phyloP scores from a whole-genome alignment of 2,113 vertebrate species.

The Ariopsis seemanni region DNA sequence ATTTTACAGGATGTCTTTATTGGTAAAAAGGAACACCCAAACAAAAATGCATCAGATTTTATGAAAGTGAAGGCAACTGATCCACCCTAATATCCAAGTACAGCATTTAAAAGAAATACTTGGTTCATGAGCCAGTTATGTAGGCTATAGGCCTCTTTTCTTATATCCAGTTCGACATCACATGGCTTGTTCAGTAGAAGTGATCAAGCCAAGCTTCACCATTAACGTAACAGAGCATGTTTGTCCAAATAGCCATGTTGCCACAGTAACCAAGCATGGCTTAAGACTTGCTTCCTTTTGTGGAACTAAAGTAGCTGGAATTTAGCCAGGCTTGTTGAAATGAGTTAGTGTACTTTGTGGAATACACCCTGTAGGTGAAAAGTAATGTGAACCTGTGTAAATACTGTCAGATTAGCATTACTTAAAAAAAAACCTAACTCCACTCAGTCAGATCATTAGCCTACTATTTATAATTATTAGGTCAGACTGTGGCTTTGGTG shows the following conservation, averaged over 20 bases:
- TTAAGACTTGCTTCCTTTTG: neutral
- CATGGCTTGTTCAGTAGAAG: neutral
- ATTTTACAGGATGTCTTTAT: no score
- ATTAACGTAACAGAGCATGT: neutral
- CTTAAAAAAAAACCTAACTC: constrained; percentile 62
- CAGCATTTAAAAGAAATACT: neutral
- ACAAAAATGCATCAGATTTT: no score
- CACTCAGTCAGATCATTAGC: constrained; percentile 71
- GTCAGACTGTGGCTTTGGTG: constrained; percentile 60
- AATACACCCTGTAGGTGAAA: neutral
- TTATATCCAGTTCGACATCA: neutral
- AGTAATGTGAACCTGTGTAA: constrained; percentile 33
- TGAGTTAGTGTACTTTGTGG: neutral
- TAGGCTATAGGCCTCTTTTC: neutral
- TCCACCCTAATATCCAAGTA: no score
- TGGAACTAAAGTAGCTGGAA: neutral
- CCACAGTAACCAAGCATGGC: neutral
- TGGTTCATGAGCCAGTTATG: neutral
- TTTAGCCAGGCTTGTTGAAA: neutral
- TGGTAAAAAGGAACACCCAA: no score
- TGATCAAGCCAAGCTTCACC: no score
- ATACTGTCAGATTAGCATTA: constrained; percentile 65
- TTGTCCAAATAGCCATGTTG: neutral
- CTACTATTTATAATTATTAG: constrained; percentile 69
- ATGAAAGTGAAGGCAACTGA: no score